These are phyloP conservation scores for Bradypodion ventrale DNA, from an alignment of 2,797 vertebrate genomes.

Conservation along the genomic window DNA sequence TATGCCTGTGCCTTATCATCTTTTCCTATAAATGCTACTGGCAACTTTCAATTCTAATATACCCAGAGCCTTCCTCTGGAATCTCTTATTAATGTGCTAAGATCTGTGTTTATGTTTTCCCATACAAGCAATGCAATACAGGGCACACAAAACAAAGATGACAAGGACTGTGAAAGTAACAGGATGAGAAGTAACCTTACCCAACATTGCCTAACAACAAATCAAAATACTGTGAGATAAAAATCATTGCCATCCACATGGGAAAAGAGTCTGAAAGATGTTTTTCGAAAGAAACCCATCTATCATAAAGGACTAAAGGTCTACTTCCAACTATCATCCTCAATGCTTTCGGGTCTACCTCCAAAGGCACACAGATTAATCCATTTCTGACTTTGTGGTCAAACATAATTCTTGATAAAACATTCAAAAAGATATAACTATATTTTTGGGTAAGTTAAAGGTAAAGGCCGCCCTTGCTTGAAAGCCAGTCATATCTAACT, in stretches of 20 bases:
- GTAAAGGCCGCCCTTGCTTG: too few species aligned
- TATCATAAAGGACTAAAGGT: not conserved
- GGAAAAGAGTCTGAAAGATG: not conserved
- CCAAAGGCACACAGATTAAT: not conserved
- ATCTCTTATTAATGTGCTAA: not conserved
- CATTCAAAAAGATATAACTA: not conserved
- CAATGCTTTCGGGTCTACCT: not conserved
- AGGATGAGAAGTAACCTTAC: constrained; percentile 23
- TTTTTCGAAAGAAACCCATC: not conserved
- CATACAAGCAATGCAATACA: not conserved
- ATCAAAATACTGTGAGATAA: too few species aligned
- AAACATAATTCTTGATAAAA: not conserved
- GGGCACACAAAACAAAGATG: not conserved
- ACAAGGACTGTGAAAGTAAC: not conserved
- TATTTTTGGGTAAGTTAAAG: too few species aligned
- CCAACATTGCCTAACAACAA: not conserved
- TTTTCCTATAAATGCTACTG: not conserved
- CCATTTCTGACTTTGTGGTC: not conserved
- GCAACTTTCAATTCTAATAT: not conserved
- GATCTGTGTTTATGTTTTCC: not conserved
- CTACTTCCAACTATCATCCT: not conserved
- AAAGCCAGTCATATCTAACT: too few species aligned
- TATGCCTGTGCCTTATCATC: not conserved
- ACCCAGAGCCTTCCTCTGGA: not conserved
- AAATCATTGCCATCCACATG: not conserved